Conservation (phyloP, 2,888 invertebrate genomes). For the Cosmorhoe ocellata region DNA sequence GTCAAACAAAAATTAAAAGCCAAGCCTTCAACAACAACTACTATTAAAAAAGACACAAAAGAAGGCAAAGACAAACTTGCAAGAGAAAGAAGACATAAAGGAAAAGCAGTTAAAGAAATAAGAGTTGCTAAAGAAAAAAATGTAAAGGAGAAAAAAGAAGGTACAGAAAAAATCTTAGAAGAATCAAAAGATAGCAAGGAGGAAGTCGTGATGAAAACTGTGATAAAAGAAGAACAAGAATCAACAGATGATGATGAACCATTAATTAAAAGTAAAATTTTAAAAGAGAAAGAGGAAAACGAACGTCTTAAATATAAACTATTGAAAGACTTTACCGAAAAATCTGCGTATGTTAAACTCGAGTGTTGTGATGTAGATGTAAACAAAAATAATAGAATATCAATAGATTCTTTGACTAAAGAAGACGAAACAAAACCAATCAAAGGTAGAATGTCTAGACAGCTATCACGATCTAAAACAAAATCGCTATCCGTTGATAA, state of each 20-base stretch:
- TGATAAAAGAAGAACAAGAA: constrained; percentile 64
- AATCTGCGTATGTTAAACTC: constrained; percentile 74
- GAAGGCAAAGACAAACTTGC: constrained; percentile 37
- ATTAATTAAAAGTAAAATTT: constrained; percentile 68
- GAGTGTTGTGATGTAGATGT: constrained; percentile 76
- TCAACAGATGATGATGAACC: constrained; percentile 74
- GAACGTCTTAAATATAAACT: constrained; percentile 67
- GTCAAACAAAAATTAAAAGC: constrained; percentile 49
- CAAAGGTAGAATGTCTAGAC: constrained; percentile 57
- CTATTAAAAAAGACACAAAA: constrained; percentile 50
- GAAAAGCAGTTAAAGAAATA: constrained; percentile 52
- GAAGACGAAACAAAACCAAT: constrained; percentile 54
- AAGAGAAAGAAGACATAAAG: constrained; percentile 49
- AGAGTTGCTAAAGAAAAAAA: constrained; percentile 54
- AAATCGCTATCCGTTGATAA: constrained; percentile 58
- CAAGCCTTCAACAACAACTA: constrained; percentile 36
- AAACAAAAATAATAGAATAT: constrained; percentile 66
- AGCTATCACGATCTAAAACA: constrained; percentile 54
- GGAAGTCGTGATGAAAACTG: constrained; percentile 41
- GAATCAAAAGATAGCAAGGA: constrained; percentile 47
- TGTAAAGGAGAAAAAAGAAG: constrained; percentile 48
- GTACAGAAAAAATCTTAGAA: constrained; percentile 34
- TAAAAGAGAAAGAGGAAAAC: constrained; percentile 66
- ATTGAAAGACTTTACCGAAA: constrained; percentile 72
- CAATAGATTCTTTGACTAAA: constrained; percentile 56